These are phyloP conservation scores for Drosophila lacertosa DNA, from an alignment of 1,140 invertebrate genomes.

Conservation along the genomic window DNA sequence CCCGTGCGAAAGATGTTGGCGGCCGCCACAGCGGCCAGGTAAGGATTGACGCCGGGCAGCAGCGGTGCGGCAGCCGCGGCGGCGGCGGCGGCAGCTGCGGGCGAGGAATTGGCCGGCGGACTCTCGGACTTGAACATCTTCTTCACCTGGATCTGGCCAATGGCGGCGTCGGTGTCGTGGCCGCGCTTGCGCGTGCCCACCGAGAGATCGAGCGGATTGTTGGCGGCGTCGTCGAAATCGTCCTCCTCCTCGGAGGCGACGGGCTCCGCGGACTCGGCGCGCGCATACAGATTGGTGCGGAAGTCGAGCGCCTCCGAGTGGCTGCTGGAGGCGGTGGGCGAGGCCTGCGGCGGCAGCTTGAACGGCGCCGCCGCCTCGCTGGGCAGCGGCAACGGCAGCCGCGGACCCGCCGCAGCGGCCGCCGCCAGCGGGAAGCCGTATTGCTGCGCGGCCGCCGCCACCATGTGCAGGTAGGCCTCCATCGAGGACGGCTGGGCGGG, in stretches of 20 bases:
- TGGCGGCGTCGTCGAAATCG: slow-evolving; percentile 73
- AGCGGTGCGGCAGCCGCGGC: slow-evolving; percentile 86
- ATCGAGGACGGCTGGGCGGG: slow-evolving; percentile 91
- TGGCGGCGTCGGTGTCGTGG: slow-evolving; percentile 68
- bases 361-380: slow-evolving; percentile 83
- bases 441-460: slow-evolving; percentile 87
- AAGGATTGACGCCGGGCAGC: slow-evolving; percentile 91
- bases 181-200: slow-evolving; percentile 90
- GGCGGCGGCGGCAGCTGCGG: slow-evolving; percentile 85
- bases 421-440: slow-evolving; percentile 89
- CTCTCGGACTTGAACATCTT: slow-evolving; percentile 85
- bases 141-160: slow-evolving; percentile 80
- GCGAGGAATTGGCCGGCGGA: slow-evolving; percentile 87
- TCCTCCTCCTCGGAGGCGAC: slow-evolving; percentile 85
- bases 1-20: slow-evolving; percentile 90
- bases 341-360: slow-evolving; percentile 84
- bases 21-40: slow-evolving; percentile 91
- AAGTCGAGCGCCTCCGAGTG: slow-evolving; percentile 79
- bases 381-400: slow-evolving; percentile 86
- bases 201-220: slow-evolving; percentile 90
- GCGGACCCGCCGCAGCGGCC: slow-evolving; percentile 85
- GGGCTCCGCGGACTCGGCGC: slow-evolving; percentile 70
- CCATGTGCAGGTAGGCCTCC: slow-evolving; percentile 90
- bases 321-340: slow-evolving; percentile 74
- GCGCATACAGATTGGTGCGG: slow-evolving; percentile 71